phyloP scores from a whole-genome alignment of 2,888 invertebrate genomes.

The Cerastoderma edule region DNA sequence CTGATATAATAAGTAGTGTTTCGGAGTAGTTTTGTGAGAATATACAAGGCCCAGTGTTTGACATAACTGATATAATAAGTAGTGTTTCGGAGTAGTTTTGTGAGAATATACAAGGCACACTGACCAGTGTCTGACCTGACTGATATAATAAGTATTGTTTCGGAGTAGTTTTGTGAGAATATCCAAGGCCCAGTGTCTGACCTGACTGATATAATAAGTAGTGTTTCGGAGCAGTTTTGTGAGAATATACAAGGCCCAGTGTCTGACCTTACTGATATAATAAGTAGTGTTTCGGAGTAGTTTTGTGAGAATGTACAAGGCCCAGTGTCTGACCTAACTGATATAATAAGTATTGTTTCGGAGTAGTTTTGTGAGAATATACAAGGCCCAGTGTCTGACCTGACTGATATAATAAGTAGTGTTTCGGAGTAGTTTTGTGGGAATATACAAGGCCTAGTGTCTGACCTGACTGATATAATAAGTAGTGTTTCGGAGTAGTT shows the following conservation, averaged over 20 bases:
- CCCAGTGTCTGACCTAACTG: conserved; percentile 12
- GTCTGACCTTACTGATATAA: conserved; percentile 24
- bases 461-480: conserved; percentile 26
- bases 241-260: conserved; percentile 22
- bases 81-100: conserved; percentile 20
- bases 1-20: conserved; percentile 30
- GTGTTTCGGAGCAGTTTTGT: conserved; percentile 17
- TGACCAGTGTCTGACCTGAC: conserved; percentile 25
- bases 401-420: conserved; percentile 30
- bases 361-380: conserved; percentile 17
- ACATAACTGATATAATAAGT: conserved; percentile 26
- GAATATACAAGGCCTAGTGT: conserved; percentile 25
- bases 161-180: conserved; percentile 13
- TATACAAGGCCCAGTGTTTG: conserved; percentile 26
- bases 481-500: conserved; percentile 25
- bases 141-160: conserved; percentile 31
- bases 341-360: conserved; percentile 31
- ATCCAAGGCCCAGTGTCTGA: conserved; percentile 24
- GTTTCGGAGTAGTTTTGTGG: conserved; percentile 16
- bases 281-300: conserved; percentile 26
- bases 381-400: conserved; percentile 20
- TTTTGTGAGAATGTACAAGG: conserved; percentile 23
- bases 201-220: conserved; percentile 28
- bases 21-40: conserved; percentile 15
- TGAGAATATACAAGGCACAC: conserved; percentile 18